Base-by-base conservation (phyloP, 1,140 invertebrate species). In the Euglossa dilemma region DNA sequence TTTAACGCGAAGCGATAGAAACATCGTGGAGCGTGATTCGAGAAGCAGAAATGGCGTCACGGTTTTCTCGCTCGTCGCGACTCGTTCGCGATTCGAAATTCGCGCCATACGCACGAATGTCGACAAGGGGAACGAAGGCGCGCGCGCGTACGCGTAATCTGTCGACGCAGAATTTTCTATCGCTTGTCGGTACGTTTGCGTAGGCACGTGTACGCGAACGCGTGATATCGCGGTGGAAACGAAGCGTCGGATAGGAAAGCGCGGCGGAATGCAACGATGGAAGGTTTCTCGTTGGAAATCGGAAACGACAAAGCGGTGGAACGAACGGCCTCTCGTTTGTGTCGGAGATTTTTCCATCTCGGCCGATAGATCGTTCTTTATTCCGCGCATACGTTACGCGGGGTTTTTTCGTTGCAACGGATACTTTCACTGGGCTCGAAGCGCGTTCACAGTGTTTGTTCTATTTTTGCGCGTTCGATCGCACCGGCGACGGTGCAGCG, bases 391-490 rank as follows among this genome's bases (percentile, higher is more conserved):
- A 20, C 36, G 56, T 43, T 72, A 28, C 25, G 5, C 12, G 8
- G 18, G 45, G 45, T 73, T 59, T 45, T 47, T 71, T 25, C 20
- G 36, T 47, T 2, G 36, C 5, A 47, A 20, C 16, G 11, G 8
- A 52, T 63, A 80, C 79, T 66, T 80, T 80, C 50, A 80, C 67
- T 23, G 77, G 18, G n/a, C 18, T 28, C 28, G 45, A 71, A 59
- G 36, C 7, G 25, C 23, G 57, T 73, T 63, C 47, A 59, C 45
- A 66, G 16, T 56, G 18, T n/a, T 66, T 23, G 69, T 54, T 73
- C 78, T 64, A 80, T 80, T 47, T 80, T 73, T 52, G 57, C 28
- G 23, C 20, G 61, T 47, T 75, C 70, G 61, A 66, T 80, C 59
- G 43, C n/a, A 23, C 47, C 28, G 18, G 25, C 20, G 25, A 20